Base-by-base conservation (phyloP, 2,888 invertebrate species). In the Drosophila merina region DNA sequence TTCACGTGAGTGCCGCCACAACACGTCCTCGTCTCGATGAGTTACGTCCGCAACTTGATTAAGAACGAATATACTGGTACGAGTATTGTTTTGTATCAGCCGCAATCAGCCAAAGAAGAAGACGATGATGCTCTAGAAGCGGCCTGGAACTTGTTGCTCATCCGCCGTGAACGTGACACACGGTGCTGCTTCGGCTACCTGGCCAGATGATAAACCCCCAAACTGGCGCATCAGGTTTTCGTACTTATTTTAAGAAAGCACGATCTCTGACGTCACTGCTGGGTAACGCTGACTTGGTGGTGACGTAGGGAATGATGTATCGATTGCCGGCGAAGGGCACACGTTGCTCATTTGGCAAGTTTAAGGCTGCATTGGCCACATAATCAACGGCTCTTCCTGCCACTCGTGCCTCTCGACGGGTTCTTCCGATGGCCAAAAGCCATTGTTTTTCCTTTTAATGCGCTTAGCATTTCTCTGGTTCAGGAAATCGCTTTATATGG, bases 401-500 rank as follows among this genome's bases (percentile, higher is more conserved):
- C 20, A 20, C 20, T 20, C 20, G 20, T 20, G 20, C 20, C 20
- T 20, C 20, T 20, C 20, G 20, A 0, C 20, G 20, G 1, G 20
- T 20, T 20, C 20, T 20, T 20, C 20, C 20, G 20, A 20, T 20
- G 20, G 20, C 20, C 20, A 20, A 20, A 20, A 20, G 20, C 38
- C 51, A 20, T 8, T 9, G 31, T 36, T 51, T 33, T 33, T 59
- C 8, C 7, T 10, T 57, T 73, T 81, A 81, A 81, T 77, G 73
- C 71, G 85, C 82, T 81, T 84, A 81, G 49, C 64, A 68, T 45
- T 55, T 58, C 50, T 49, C 57, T 45, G 47, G 49, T 56, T 57
- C 71, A 79, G 82, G 86, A 82, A 85, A 85, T 85, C 71, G 56
- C 71, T 79, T 84, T 79, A 58, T 82, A 76, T 80, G 80, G 83